Percentiles rank a stretch among this genome's conserved stretches.
Evolutionary conservation across 2,113 vertebrate genomes (phyloP).

Genomic region (Merops nubicus): DNA sequence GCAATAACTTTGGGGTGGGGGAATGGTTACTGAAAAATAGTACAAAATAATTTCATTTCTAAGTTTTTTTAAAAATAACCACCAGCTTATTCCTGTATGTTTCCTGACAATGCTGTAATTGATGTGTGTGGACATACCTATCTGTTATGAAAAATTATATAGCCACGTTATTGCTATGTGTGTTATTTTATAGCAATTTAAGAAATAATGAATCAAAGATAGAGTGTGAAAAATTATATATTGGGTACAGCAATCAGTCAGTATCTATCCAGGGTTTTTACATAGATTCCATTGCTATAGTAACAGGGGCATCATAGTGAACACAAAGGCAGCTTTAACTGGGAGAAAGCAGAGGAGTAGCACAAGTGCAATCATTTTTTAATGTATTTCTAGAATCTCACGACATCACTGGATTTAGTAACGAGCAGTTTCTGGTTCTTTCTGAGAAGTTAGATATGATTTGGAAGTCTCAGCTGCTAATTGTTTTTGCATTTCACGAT

Average conservation of each 20-base stretch:
- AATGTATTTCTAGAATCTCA: not conserved
- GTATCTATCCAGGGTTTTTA: not conserved
- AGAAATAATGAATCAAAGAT: not conserved
- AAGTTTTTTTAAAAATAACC: not conserved
- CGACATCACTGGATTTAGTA: not conserved
- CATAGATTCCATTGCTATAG: not conserved
- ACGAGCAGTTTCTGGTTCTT: not conserved
- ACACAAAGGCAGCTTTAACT: not conserved
- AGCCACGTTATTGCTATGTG: too few species aligned
- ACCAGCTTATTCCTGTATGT: not conserved
- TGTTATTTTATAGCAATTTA: not conserved
- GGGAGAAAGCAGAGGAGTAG: not conserved
- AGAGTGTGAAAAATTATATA: not conserved
- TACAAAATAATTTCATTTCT: not conserved
- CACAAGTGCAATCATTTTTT: not conserved
- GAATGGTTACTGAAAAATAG: not conserved
- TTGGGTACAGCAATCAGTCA: not conserved
- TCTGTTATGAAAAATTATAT: not conserved
- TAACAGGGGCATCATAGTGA: not conserved
- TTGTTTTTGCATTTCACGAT: not conserved
- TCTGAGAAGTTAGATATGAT: not conserved
- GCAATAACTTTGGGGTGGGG: not conserved
- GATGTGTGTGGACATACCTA: not conserved
- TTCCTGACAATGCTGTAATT: not conserved
- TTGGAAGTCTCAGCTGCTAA: not conserved